Evolutionary conservation across 2,113 vertebrate species (phyloP).

Genomic region (Neodontobutis hainanensis): DNA sequence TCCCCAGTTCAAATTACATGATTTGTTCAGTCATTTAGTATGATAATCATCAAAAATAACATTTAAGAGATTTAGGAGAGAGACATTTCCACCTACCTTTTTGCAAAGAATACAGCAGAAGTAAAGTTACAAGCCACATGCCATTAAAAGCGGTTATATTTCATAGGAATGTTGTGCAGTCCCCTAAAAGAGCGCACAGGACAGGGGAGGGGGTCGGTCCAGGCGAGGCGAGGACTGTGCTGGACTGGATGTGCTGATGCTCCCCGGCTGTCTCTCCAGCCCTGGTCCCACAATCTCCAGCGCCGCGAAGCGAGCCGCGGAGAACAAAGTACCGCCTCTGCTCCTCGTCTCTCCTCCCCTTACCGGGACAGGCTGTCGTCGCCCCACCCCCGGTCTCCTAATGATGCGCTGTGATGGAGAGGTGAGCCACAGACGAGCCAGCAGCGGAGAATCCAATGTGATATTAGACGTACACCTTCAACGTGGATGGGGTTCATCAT

Average conservation of each 20-base stretch:
- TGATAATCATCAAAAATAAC: background rate
- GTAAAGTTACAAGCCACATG: slow-evolving; percentile 99
- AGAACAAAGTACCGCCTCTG: slow-evolving; percentile 83
- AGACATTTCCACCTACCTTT: slow-evolving; percentile 82
- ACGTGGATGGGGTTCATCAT: background rate
- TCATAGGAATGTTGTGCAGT: slow-evolving; percentile 89
- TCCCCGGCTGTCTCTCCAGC: slow-evolving; percentile 82
- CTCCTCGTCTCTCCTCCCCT: slow-evolving; percentile 87
- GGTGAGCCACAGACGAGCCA: slow-evolving; percentile 53
- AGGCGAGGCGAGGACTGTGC: slow-evolving; percentile 78
- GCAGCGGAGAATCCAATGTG: slow-evolving; percentile 13
- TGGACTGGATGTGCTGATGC: slow-evolving; percentile 78
- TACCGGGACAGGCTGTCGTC: slow-evolving; percentile 78
- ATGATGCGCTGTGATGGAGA: slow-evolving; percentile 68
- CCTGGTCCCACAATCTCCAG: slow-evolving; percentile 80
- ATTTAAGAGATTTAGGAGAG: slow-evolving; percentile 2
- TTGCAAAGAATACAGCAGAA: slow-evolving; percentile 98
- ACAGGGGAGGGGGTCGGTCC: slow-evolving; percentile 72
- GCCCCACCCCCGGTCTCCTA: slow-evolving; percentile 78
- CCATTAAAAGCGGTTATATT: slow-evolving; percentile 94
- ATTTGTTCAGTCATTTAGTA: slow-evolving; percentile 24
- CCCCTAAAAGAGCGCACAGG: slow-evolving; percentile 86
- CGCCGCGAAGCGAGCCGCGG: slow-evolving; percentile 77
- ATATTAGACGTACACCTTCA: background rate
- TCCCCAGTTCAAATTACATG: background rate